Evolutionary conservation across 2,113 vertebrate genomes (phyloP), one percentile per base, ranked within the genome.

Genomic region (Macroglossus sobrinus): DNA sequence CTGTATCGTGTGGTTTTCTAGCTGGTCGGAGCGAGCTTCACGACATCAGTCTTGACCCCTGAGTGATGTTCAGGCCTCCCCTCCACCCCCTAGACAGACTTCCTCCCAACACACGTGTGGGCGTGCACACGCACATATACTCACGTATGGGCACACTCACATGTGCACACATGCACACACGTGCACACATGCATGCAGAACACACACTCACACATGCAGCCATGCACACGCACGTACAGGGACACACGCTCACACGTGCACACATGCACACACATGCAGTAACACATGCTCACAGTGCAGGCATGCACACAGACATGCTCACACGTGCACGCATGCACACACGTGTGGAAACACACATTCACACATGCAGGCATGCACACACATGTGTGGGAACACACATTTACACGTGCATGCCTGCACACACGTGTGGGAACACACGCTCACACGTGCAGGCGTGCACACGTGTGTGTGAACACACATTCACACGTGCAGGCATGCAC

Each of bases 51-150:
- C 72, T 55, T 12, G 53, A 47, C 28, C 22, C n/a, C 72, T 22
- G 3, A 26, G 15, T 26, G 43, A 12, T 12, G 6, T 2, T 28
- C 43, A 5, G 13, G 50, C n/a, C 85, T 50, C 12, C 22, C 33
- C 19, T 18, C 38, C 45, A 43, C 21, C 3, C 7, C 3, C 19
- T 9, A 50, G 55, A 28, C 64, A 63, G 35, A 26, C n/a, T 19
- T 50, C 38, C 28, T 47, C 45, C 40, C 16, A 7, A 53, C 55
- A 33, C 55, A n/a, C 7, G 2, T 0, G 13, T 0, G 12, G 21
- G 38, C 6, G 7, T 4, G 12, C n/a, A 35, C 4, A 15, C 33
- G 24, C n/a, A 45, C 28, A 8, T 1, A 13, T 5, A 18, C n/a
- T n/a, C n/a, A n/a, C 33, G 61, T 13, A 18, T n/a, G 40, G 0